phyloP scores from a whole-genome alignment of 1,140 invertebrate genomes.

The Anastrepha obliqua region DNA sequence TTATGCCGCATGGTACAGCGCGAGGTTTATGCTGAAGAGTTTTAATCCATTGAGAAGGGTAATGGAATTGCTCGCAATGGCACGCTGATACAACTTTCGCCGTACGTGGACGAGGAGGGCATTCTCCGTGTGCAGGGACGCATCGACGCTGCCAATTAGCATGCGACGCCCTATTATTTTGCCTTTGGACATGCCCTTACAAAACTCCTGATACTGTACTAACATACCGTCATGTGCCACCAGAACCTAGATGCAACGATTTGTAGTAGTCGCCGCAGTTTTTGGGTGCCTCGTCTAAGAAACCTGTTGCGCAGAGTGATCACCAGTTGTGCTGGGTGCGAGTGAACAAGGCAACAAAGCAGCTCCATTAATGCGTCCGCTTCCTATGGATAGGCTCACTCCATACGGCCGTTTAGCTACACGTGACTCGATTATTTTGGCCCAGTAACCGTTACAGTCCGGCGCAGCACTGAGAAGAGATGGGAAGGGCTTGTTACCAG shows the following conservation, averaged over 20 bases:
- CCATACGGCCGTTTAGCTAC: constrained; percentile 22
- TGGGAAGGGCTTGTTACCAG: background rate
- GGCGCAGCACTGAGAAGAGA: constrained; percentile 45
- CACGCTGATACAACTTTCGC: background rate
- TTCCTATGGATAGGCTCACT: background rate
- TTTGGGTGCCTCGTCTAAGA: constrained; percentile 33
- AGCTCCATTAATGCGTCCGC: background rate
- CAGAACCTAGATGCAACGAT: background rate
- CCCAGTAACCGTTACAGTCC: constrained; percentile 11
- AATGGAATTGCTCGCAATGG: background rate
- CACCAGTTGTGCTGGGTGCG: background rate
- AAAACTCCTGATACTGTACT: background rate
- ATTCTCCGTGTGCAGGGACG: background rate
- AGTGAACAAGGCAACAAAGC: background rate
- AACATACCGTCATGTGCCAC: background rate
- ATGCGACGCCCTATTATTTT: background rate
- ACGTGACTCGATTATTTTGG: constrained; percentile 27
- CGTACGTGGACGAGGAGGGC: background rate
- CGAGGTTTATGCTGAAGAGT: background rate
- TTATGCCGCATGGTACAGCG: background rate
- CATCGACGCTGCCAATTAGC: background rate
- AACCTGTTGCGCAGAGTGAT: background rate
- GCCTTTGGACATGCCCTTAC: background rate
- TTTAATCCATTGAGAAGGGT: background rate
- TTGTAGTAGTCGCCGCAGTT: background rate